Percentiles rank a stretch among this genome's conserved stretches.
phyloP scores from a whole-genome alignment of 1,140 invertebrate genomes.

The Conus betulinus region DNA sequence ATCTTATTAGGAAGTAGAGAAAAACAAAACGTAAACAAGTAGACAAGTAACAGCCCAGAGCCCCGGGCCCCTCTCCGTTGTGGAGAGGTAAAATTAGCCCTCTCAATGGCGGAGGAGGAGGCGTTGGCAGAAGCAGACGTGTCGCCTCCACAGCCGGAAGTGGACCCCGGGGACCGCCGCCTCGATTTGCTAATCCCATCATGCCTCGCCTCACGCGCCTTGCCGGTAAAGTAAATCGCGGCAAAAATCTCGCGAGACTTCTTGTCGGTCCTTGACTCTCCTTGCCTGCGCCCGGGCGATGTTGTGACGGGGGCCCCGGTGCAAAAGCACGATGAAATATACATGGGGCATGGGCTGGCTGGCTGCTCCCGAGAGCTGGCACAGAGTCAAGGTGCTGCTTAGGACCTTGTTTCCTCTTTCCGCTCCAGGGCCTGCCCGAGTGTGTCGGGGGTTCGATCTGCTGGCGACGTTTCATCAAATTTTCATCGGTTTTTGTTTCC shows the following conservation, averaged over 20 bases:
- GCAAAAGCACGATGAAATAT: constrained; percentile 17
- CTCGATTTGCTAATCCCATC: constrained; percentile 39
- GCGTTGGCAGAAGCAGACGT: constrained; percentile 19
- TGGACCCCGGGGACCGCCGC: constrained; percentile 20
- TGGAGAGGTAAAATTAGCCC: constrained; percentile 20
- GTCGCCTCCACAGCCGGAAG: constrained; percentile 31
- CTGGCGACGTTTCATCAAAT: constrained; percentile 18
- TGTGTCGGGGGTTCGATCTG: neutral
- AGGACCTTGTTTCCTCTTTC: too few species aligned
- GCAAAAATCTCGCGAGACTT: constrained; percentile 25
- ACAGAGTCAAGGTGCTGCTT: too few species aligned
- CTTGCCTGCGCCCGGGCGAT: too few species aligned
- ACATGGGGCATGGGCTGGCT: neutral
- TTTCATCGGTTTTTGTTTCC: constrained; percentile 14
- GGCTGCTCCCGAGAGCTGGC: too few species aligned
- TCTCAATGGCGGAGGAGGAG: constrained; percentile 32
- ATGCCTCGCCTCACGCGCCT: constrained; percentile 34
- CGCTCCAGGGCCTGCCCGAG: too few species aligned
- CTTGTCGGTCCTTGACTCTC: constrained; percentile 24
- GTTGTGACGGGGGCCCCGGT: neutral
- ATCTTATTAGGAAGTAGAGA: neutral
- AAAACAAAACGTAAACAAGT: neutral
- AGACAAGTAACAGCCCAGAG: neutral
- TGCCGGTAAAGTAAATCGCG: constrained; percentile 38
- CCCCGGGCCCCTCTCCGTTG: neutral